Conservation (phyloP, 1,140 invertebrate genomes). For the Scaptomyza graminum region DNA sequence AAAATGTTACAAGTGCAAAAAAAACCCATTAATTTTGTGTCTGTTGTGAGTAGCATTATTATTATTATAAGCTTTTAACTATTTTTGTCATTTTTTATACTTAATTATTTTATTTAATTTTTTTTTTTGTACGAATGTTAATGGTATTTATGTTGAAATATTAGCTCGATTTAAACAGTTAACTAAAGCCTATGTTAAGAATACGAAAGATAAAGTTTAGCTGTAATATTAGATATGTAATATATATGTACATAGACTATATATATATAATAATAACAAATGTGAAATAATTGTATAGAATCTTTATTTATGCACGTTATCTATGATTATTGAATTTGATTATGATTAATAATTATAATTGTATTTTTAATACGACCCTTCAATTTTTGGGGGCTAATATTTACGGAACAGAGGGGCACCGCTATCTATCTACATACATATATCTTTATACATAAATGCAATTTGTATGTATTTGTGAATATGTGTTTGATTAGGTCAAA, state of each 20-base stretch:
- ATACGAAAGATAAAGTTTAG: slow-evolving; percentile 9
- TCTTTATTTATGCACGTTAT: slow-evolving; percentile 43
- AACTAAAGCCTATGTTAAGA: not conserved
- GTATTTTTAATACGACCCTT: no score
- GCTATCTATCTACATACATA: not conserved
- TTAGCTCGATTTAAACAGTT: slow-evolving; percentile 34
- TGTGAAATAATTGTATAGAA: slow-evolving; percentile 47
- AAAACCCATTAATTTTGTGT: slow-evolving; percentile 34
- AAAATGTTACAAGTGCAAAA: slow-evolving; percentile 32
- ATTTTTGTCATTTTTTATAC: slow-evolving; percentile 2
- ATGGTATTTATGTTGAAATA: slow-evolving; percentile 32
- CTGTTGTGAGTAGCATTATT: slow-evolving; percentile 26
- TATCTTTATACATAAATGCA: no score
- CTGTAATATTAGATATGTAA: slow-evolving; percentile 39
- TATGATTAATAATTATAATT: slow-evolving; percentile 7
- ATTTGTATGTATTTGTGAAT: slow-evolving; percentile 37
- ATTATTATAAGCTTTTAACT: slow-evolving; percentile 15
- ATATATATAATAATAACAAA: slow-evolving; percentile 50
- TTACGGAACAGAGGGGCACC: no score
- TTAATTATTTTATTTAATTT: not conserved
- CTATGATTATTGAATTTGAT: slow-evolving; percentile 24
- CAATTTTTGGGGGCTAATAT: no score
- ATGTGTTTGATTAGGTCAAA: slow-evolving; percentile 21
- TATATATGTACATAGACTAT: slow-evolving; percentile 30
- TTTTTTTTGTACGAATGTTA: slow-evolving; percentile 22